These are phyloP conservation scores for Arge pagana DNA, from an alignment of 2,888 invertebrate genomes.

Conservation along the genomic window DNA sequence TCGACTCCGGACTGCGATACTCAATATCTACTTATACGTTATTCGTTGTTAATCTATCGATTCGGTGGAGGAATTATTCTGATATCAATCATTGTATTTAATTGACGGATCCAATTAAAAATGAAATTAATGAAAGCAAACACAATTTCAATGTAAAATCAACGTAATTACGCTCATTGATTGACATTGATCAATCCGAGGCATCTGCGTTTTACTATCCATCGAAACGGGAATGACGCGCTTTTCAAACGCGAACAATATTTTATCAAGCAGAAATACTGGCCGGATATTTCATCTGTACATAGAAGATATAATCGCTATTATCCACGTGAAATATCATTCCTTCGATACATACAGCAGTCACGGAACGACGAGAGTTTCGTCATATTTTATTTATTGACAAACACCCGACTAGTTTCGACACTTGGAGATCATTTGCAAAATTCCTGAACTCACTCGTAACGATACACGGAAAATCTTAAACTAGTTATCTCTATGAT, in stretches of 20 bases:
- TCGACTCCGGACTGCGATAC: too few species aligned
- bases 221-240: slow-evolving; percentile 25
- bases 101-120: too few species aligned
- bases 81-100: too few species aligned
- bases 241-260: slow-evolving; percentile 28
- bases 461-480: too few species aligned
- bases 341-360: slow-evolving; percentile 17
- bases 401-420: slow-evolving; percentile 33
- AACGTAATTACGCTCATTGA: slow-evolving; percentile 51
- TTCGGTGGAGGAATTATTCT: too few species aligned
- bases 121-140: slow-evolving; percentile 39
- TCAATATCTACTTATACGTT: too few species aligned
- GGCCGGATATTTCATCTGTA: neutral
- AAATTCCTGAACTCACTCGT: too few species aligned
- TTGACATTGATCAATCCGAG: slow-evolving; percentile 56
- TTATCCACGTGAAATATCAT: slow-evolving; percentile 30
- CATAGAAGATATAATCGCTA: slow-evolving; percentile 25
- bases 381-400: slow-evolving; percentile 37
- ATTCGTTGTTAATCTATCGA: too few species aligned
- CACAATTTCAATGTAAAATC: slow-evolving; percentile 40
- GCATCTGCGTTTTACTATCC: slow-evolving; percentile 10
- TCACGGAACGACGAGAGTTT: slow-evolving; percentile 42
- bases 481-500: too few species aligned
- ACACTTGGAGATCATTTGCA: too few species aligned
- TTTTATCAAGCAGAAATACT: slow-evolving; percentile 19